Base-by-base conservation (phyloP, 2,888 invertebrate genomes). In the Drosophila dives region DNA sequence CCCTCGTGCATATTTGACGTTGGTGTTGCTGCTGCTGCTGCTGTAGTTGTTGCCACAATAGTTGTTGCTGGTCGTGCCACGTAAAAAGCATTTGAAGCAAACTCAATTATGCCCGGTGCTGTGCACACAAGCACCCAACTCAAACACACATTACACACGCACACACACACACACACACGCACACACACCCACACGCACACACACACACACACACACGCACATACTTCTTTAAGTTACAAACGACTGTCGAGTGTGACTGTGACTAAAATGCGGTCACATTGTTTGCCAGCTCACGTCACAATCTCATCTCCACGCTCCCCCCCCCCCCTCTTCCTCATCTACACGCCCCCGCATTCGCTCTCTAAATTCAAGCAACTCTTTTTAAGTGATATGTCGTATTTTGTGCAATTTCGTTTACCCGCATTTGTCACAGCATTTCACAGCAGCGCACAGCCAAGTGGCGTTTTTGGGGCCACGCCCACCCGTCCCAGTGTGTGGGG, bases 191-290 rank as follows among this genome's bases (percentile, higher is more conserved):
- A 32, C 51, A 45, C 33, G 50, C 40, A 32, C 49, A 45, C 49
- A 38, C 40, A 45, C 42, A 72, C 29, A 60, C 32, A 63, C 76
- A 64, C 68, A 56, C 32, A 29, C 29, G 34, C 62, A 64, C 51
- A 66, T 60, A 59, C 69, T 69, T 64, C 78, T 73, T 48, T 60
- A 61, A 64, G 15, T 60, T 67, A 49, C 36, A 55, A 67, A 40
- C 71, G 58, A 64, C 56, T 70, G 71, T 71, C 54, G 75, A 75
- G 71, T 87, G 85, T 75, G 86, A 89, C 87, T 88, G 90, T 88
- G 88, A 85, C 88, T 90, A 87, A 90, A 88, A 90, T 90, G 90
- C 90, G 88, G 90, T 90, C 88, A 90, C 83, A 90, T 87, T 90
- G 86, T 83, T 87, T 87, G 88, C 83, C 77, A 77, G 71, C 64